Percentiles rank a stretch among this genome's conserved stretches.
These are phyloP conservation scores for Sarcophaga peregrina DNA, from an alignment of 1,140 invertebrate genomes.

Conservation along the genomic window DNA sequence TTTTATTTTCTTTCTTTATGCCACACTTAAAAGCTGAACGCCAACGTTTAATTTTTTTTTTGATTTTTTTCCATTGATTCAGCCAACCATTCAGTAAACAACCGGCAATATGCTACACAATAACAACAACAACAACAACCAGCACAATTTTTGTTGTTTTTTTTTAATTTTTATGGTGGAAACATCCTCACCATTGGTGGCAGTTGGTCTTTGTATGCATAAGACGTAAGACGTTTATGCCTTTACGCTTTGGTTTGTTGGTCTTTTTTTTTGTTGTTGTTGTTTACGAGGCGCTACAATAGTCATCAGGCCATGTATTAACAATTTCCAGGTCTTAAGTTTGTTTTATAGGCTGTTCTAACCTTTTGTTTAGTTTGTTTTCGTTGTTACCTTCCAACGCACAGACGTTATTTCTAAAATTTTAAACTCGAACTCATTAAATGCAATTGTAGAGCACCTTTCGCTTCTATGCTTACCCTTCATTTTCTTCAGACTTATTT, in stretches of 20 bases:
- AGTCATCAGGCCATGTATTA: too few relatives aligned
- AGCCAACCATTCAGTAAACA: background rate
- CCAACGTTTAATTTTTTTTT: background rate
- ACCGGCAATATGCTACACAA: slow-evolving; percentile 23
- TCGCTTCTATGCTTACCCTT: background rate
- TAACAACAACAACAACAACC: background rate
- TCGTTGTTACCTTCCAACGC: background rate
- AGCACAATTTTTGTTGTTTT: too few relatives aligned
- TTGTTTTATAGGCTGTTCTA: too few relatives aligned
- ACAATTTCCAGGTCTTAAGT: too few relatives aligned
- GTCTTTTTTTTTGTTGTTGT: background rate
- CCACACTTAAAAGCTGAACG: background rate
- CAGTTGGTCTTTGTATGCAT: background rate
- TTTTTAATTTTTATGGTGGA: background rate
- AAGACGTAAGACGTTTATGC: background rate
- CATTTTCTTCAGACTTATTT: background rate
- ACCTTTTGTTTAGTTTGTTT: too few relatives aligned
- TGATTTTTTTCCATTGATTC: background rate
- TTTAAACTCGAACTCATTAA: background rate
- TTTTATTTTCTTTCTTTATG: too few relatives aligned
- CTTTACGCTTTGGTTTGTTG: background rate
- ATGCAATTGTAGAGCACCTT: background rate
- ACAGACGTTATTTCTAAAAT: background rate
- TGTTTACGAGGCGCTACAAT: too few relatives aligned
- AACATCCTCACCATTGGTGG: background rate